Evolutionary conservation across 2,888 invertebrate species (phyloP), one percentile per base, ranked within the genome.

Genomic region (Gortyna flavago): DNA sequence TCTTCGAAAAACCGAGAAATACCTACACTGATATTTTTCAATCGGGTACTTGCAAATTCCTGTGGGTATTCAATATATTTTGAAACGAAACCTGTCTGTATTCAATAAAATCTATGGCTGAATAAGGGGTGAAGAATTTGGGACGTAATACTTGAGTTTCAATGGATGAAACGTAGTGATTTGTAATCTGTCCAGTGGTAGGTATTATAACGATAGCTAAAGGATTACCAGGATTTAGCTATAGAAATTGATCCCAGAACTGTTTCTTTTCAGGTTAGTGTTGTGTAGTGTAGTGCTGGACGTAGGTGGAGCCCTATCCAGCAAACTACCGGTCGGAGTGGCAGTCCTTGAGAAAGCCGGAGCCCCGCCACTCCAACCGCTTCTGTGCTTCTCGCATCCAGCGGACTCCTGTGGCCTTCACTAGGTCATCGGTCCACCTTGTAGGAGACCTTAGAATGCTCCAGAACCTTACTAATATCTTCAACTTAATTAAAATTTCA

Each of bases 91-190:
- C 83, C 86, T 82, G 68, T 77, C 57, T 66, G 74, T 81, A 74
- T 85, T 84, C 78, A 81, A 84, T 72, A 59, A 75, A 79, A 80
- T 80, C 80, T 81, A 73, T 68, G 69, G 29, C 72, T 71, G 69
- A 72, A 81, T 75, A 72, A 68, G 67, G 65, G 57, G 59, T 72
- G 74, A 41, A 57, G 57, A 41, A 64, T 72, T 72, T 66, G 21
- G 64, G 64, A 59, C 77, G n/a, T 71, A 51, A 61, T 68, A 62
- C 71, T 69, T 69, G 69, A 77, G 57, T 75, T 80, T 70, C 41
- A 57, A 74, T 41, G 35, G 66, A 79, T 51, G 29, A 77, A 71
- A 35, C 59, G 51, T n/a, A n/a, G 13, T 21, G 48, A 11, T 70
- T 11, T 38, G 57, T 21, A 48, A 6, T 61, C 44, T 32, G 25